These are phyloP conservation scores for Caenorhabditis imperialis DNA, from an alignment of 2,888 invertebrate genomes.

Conservation along the genomic window DNA sequence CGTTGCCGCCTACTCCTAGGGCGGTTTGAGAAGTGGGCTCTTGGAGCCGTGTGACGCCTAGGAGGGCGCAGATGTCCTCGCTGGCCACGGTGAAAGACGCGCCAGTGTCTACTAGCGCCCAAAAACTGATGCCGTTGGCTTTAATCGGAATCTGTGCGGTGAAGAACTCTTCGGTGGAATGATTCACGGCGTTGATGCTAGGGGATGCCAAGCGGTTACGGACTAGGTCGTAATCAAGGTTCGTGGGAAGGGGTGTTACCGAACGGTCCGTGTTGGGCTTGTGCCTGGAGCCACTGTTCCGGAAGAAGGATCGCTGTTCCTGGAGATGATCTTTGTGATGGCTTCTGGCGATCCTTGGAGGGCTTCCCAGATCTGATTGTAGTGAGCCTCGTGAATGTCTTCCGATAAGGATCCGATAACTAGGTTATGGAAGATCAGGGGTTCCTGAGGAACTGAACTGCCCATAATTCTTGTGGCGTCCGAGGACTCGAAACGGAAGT, in stretches of 20 bases:
- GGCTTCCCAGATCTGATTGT: slow-evolving; percentile 10
- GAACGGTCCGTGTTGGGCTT: too few relatives aligned
- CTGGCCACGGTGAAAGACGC: slow-evolving; percentile 12
- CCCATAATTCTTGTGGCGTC: too few relatives aligned
- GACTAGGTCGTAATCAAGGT: slow-evolving; percentile 1
- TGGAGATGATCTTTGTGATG: neutral
- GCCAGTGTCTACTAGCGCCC: slow-evolving; percentile 26
- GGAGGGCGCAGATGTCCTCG: neutral
- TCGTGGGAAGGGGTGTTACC: too few relatives aligned
- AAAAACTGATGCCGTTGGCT: slow-evolving; percentile 8
- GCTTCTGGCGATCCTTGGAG: slow-evolving; percentile 7
- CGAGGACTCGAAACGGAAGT: neutral
- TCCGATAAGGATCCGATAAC: slow-evolving; percentile 10
- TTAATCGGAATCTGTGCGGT: slow-evolving; percentile 19
- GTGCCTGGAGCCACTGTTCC: neutral
- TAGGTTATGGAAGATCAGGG: too few relatives aligned
- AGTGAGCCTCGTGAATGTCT: neutral
- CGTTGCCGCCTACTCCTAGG: slow-evolving; percentile 4
- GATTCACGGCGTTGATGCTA: too few relatives aligned
- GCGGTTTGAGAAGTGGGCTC: neutral
- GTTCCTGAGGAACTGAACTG: too few relatives aligned
- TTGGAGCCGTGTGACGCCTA: slow-evolving; percentile 6
- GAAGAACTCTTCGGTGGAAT: slow-evolving; percentile 12
- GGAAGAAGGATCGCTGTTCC: neutral
- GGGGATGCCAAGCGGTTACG: too few relatives aligned